phyloP scores from a whole-genome alignment of 2,888 invertebrate genomes.

The Troides oblongomaculatus region DNA sequence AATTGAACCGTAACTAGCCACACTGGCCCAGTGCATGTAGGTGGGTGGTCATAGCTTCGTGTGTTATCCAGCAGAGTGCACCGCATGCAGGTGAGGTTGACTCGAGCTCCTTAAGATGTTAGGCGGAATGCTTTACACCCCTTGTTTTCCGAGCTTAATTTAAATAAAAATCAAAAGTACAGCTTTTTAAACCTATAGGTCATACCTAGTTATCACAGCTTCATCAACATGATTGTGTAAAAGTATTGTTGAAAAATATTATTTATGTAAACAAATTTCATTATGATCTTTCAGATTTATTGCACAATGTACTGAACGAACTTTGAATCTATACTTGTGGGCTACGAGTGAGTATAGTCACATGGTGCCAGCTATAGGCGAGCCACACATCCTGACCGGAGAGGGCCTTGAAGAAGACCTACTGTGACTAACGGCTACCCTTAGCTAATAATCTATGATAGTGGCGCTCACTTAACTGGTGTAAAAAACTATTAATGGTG shows the following conservation, averaged over 20 bases:
- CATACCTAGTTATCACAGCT: too few species aligned
- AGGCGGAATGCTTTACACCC: too few species aligned
- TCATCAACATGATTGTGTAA: background rate
- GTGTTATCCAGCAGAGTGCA: too few species aligned
- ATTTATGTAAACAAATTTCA: background rate
- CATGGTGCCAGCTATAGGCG: conserved; percentile 83
- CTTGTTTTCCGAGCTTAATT: too few species aligned
- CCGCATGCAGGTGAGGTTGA: too few species aligned
- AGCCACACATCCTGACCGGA: conserved; percentile 66
- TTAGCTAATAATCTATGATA: background rate
- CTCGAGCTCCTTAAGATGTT: too few species aligned
- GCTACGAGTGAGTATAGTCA: conserved; percentile 87
- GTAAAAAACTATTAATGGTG: background rate
- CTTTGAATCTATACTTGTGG: conserved; percentile 92
- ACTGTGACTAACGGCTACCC: conserved; percentile 43
- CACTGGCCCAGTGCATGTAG: too few species aligned
- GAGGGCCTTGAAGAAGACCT: conserved; percentile 60
- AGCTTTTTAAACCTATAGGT: too few species aligned
- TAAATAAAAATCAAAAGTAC: too few species aligned
- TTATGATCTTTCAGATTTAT: conserved; percentile 85
- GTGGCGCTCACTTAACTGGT: background rate
- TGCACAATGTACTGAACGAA: conserved; percentile 94
- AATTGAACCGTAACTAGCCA: too few species aligned
- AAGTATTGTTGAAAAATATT: background rate
- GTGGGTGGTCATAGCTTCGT: too few species aligned